Base-by-base conservation (phyloP, 2,888 invertebrate species). In the Miltochrista miniata region DNA sequence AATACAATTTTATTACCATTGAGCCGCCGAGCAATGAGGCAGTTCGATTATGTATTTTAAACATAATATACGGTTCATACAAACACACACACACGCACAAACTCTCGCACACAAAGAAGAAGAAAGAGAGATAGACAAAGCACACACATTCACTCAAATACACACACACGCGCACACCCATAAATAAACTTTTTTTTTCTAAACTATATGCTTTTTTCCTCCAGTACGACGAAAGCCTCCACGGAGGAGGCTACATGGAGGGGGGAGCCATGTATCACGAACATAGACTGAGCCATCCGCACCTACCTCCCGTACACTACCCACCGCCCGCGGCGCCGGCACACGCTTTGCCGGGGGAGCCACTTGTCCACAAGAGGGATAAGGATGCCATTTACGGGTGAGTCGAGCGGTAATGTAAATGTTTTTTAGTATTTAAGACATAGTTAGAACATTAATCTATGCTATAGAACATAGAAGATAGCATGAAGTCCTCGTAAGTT, bases 311-410 rank as follows among this genome's bases (percentile, higher is more conserved):
- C 70, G 93, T 94, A 85, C 95, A 96, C 95, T 94, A 97, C 93
- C 94, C 96, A 87, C 94, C 97, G 90, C 96, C 96, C 84, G 93
- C 96, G 83, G 95, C 97, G 93, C 93, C 96, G 75, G 95, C 97
- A 93, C 97, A 97, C 92, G 96, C 97, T 85, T 94, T 96, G 93
- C 95, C 96, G 76, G 94, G 95, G 80, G 95, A 92, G 90, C 97
- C 97, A 77, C 97, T 98, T 92, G 97, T 97, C 77, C 97, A 97
- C 93, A 98, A 98, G 93, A 94, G 98, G 86, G 98, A 98, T 94
- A 98, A 98, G 94, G 98, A 98, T 94, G 98, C 98, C 85, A 98
- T 98, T 89, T 98, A 98, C 93, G 98, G 98, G 98, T 98, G 94
- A 96, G 97, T 52, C 52, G 42, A 48, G 52, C 80, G 90, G 90